A percentile compares a stretch with the other conserved stretches of the same genome.
These are phyloP conservation scores for Drosophila chauvacae DNA, from an alignment of 1,140 invertebrate species.

Conservation along the genomic window DNA sequence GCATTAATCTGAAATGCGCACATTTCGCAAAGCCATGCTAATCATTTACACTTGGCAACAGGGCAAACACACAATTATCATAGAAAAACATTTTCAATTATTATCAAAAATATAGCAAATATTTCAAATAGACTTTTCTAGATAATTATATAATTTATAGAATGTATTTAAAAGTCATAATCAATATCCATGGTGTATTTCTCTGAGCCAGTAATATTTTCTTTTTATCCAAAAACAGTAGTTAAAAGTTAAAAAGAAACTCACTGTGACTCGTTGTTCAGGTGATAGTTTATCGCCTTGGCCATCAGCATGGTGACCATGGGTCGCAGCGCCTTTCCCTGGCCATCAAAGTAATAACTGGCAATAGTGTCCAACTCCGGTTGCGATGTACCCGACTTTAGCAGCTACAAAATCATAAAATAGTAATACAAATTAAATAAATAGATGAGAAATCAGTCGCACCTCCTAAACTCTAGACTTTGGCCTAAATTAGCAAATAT, in stretches of 20 bases:
- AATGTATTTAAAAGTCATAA: neutral
- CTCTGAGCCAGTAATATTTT: neutral
- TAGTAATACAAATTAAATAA: neutral
- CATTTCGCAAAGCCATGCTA: conserved; percentile 67
- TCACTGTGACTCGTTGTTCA: conserved; percentile 93
- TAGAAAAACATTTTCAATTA: neutral
- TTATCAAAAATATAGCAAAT: neutral
- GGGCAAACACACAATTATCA: neutral
- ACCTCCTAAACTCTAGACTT: neutral
- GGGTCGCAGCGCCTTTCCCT: conserved; percentile 97
- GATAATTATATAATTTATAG: neutral
- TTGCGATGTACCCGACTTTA: conserved; percentile 91
- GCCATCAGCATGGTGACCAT: conserved; percentile 96
- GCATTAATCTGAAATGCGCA: conserved; percentile 44
- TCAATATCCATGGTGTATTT: neutral
- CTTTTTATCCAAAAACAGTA: neutral
- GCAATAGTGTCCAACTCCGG: conserved; percentile 94
- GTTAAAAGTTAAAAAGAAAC: conserved; percentile 44
- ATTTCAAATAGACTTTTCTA: neutral
- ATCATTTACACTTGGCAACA: conserved; percentile 65
- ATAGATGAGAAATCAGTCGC: conserved; percentile 4
- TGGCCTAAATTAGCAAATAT: conserved; percentile 37
- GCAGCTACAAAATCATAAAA: conserved; percentile 86
- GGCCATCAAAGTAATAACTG: conserved; percentile 98
- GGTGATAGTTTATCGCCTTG: conserved; percentile 95